phyloP scores from a whole-genome alignment of 1,140 invertebrate species.

The Rhizoglyphus robini region DNA sequence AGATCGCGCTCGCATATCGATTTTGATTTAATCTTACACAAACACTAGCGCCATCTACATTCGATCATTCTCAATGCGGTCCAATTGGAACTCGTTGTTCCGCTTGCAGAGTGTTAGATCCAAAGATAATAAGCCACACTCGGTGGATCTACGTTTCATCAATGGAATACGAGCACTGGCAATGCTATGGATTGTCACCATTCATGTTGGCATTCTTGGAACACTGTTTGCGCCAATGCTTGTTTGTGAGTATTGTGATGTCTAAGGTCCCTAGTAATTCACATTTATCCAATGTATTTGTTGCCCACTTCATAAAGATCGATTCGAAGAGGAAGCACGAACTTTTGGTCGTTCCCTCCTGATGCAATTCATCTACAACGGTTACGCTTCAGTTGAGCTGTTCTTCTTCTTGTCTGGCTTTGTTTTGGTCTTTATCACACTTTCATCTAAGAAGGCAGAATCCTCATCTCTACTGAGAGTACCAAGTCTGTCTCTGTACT shows the following conservation, averaged over 20 bases:
- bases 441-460: background rate
- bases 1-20: too few relatives aligned
- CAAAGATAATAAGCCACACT: too few relatives aligned
- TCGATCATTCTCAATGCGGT: too few relatives aligned
- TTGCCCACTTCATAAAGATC: background rate
- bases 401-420: background rate
- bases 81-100: too few relatives aligned
- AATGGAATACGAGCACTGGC: too few relatives aligned
- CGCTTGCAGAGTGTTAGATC: too few relatives aligned
- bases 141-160: too few relatives aligned
- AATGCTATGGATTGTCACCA: too few relatives aligned
- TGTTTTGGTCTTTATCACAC: background rate
- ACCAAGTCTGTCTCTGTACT: background rate
- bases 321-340: conserved; percentile 10
- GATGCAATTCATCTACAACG: conserved; percentile 12
- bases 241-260: background rate
- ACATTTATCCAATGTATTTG: too few relatives aligned
- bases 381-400: background rate
- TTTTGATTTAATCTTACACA: too few relatives aligned
- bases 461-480: background rate
- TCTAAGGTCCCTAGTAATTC: background rate
- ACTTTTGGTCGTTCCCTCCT: background rate
- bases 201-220: conserved; percentile 46
- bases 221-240: conserved; percentile 14
- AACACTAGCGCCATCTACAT: too few relatives aligned